A percentile compares a stretch with the other conserved stretches of the same genome.
Conservation (phyloP, 2,797 vertebrate species). For the Melanotaenia nigrans region DNA sequence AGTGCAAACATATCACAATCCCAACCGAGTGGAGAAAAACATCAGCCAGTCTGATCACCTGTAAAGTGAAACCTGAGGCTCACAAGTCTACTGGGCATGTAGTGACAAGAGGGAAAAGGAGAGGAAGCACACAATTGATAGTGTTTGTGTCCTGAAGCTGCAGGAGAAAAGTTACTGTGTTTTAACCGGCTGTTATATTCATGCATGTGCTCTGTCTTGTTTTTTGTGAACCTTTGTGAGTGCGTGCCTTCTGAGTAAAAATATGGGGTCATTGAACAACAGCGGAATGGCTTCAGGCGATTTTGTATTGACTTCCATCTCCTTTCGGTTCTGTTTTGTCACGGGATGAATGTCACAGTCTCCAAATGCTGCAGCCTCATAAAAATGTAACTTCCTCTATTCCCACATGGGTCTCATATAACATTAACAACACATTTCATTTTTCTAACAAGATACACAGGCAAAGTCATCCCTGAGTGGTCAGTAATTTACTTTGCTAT, state of each 20-base stretch:
- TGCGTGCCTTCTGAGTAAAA: conserved; percentile 45
- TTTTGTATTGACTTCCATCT: conserved; percentile 55
- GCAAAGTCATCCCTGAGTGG: conserved; percentile 45
- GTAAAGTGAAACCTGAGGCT: conserved; percentile 62
- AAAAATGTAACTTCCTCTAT: background rate
- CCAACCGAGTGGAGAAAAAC: conserved; percentile 22
- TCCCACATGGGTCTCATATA: background rate
- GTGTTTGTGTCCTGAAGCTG: conserved; percentile 25
- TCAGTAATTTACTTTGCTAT: conserved; percentile 64
- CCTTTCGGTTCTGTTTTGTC: conserved; percentile 31
- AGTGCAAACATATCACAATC: conserved; percentile 27
- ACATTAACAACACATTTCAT: conserved; percentile 41
- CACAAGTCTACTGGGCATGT: conserved; percentile 57
- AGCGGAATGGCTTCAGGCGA: conserved; percentile 39
- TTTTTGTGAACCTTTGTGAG: conserved; percentile 39
- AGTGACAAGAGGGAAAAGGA: conserved; percentile 57
- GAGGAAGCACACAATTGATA: conserved; percentile 29
- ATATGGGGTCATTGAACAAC: conserved; percentile 55
- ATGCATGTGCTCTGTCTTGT: conserved; percentile 10
- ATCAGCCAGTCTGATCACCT: conserved; percentile 57
- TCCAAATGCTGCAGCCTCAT: background rate
- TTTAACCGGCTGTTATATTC: conserved; percentile 18
- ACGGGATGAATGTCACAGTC: conserved; percentile 15
- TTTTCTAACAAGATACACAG: conserved; percentile 50
- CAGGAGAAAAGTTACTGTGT: conserved; percentile 7